A percentile compares a stretch with the other conserved stretches of the same genome.
These are phyloP conservation scores for Lampris megalopsis DNA, from an alignment of 2,113 vertebrate genomes.

Conservation along the genomic window DNA sequence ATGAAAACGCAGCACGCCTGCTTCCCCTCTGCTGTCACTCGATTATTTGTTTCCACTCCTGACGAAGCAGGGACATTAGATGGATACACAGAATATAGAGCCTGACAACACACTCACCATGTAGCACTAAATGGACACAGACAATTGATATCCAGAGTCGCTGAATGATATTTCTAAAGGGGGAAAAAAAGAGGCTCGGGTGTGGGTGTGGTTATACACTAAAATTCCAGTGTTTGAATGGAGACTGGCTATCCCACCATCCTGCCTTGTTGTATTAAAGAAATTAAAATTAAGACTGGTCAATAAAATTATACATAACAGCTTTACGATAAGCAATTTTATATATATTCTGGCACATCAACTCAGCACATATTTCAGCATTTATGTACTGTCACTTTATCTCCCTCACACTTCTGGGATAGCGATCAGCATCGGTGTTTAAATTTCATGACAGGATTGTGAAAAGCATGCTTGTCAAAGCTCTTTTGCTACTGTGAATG, in stretches of 20 bases:
- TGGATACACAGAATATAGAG: slow-evolving; percentile 21
- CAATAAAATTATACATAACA: slow-evolving; percentile 29
- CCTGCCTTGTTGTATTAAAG: slow-evolving; percentile 21
- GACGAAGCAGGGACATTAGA: slow-evolving; percentile 24
- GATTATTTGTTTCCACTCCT: slow-evolving; percentile 44
- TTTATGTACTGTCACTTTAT: slow-evolving; percentile 30
- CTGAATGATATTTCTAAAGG: neutral
- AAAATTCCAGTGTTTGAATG: neutral
- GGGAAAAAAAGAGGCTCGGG: neutral
- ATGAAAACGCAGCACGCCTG: slow-evolving; percentile 59
- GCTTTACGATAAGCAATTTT: neutral
- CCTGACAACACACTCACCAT: slow-evolving; percentile 45
- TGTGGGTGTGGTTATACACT: neutral
- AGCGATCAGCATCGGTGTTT: slow-evolving; percentile 28
- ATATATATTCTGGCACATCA: slow-evolving; percentile 17
- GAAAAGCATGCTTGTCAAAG: slow-evolving; percentile 8
- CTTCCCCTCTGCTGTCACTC: slow-evolving; percentile 47
- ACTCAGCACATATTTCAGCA: slow-evolving; percentile 10
- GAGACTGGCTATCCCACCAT: neutral
- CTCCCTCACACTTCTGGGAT: slow-evolving; percentile 4
- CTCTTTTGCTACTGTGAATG: slow-evolving; percentile 22
- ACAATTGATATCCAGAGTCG: slow-evolving; percentile 18
- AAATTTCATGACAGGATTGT: slow-evolving; percentile 24
- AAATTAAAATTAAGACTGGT: slow-evolving; percentile 17
- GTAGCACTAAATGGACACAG: slow-evolving; percentile 21